Evolutionary conservation across 2,113 vertebrate genomes (phyloP), one percentile per base, ranked within the genome.

Genomic region (Orientallactaga bullata): DNA sequence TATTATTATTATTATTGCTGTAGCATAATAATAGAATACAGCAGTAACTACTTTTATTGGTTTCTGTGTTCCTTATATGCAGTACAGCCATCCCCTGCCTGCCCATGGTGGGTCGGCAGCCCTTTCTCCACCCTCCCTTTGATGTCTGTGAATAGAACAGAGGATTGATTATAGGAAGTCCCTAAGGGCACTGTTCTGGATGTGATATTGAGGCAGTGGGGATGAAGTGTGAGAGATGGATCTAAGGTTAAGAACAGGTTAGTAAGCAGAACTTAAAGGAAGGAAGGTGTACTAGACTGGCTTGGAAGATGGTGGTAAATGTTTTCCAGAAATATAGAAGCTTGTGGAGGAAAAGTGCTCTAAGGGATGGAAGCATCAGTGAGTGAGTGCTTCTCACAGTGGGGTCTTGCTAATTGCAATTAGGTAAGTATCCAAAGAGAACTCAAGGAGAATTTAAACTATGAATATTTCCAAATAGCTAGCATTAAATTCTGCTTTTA

Each of bases 361-460:
- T 87, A 90, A 74, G 63, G 83, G 73, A 81, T 72, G 32, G 47
- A n/a, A n/a, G 32, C 37, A 12, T 81, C 66, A 80, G 83, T 89
- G 39, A 85, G 77, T 73, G 79, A 23, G 69, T 83, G 26, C 55
- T 80, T 77, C 18, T 78, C 47, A 71, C 9, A 24, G 15, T 85
- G 21, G 15, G 7, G 2, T 93, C 21, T 85, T 91, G n/a, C 37
- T 86, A 82, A 66, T 85, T 94, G 39, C 8, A 92, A 68, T 91
- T 89, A 68, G 26, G 28, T 78, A 80, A 91, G 76, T 88, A 77
- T 66, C 77, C 23, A 96, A 80, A 88, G 55, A 74, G 26, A 91
- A 93, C 47, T 2, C 60, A 39, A 28, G 84, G 85, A 93, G 63
- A 7, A 63, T 39, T 79, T 89, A 85, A 78, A 68, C 35, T 32